These are phyloP conservation scores for Taxidea taxus DNA, from an alignment of 2,113 vertebrate species.

Conservation along the genomic window DNA sequence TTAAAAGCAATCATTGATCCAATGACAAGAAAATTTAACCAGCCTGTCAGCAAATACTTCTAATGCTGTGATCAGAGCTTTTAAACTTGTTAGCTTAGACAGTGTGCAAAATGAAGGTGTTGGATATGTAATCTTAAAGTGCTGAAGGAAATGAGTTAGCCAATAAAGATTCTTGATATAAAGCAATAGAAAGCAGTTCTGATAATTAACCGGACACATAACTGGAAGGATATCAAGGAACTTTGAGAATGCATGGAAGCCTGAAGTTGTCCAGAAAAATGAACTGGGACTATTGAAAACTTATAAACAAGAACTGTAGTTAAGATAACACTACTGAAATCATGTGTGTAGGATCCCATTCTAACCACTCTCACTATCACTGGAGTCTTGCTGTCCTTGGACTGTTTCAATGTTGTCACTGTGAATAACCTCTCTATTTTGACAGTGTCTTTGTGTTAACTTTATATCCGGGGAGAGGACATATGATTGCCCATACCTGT, in stretches of 20 bases:
- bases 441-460: neutral
- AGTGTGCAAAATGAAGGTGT: neutral
- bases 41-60: neutral
- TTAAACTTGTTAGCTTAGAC: neutral
- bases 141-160: neutral
- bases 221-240: neutral
- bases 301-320: neutral
- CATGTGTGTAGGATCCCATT: neutral
- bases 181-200: neutral
- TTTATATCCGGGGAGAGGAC: neutral
- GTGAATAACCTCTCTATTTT: neutral
- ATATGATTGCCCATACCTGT: neutral
- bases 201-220: neutral
- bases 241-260: neutral
- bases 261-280: neutral
- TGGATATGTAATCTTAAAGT: neutral
- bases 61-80: neutral
- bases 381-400: neutral
- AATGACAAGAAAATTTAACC: neutral
- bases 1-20: neutral
- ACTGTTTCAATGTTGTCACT: neutral
- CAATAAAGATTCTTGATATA: neutral
- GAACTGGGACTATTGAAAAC: neutral
- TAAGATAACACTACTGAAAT: neutral
- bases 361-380: neutral